Percentiles rank a stretch among this genome's conserved stretches.
Conservation (phyloP, 1,140 invertebrate genomes). For the Hydropsyche tenuis region DNA sequence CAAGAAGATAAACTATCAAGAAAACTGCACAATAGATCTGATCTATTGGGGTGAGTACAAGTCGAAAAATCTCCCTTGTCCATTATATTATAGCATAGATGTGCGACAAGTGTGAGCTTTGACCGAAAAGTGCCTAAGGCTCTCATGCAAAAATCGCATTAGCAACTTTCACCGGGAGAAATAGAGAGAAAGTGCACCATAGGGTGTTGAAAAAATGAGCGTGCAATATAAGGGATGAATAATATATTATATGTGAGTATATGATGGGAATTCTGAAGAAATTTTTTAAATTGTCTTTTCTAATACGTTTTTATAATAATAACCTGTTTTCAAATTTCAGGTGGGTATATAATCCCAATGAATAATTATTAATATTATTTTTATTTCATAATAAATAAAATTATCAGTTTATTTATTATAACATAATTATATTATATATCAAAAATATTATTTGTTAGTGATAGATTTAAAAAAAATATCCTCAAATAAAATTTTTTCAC, state of each 20-base stretch:
- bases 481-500: neutral
- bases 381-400: too few relatives aligned
- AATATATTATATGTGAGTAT: neutral
- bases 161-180: slow-evolving; percentile 12
- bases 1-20: too few relatives aligned
- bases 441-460: neutral
- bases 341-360: too few relatives aligned
- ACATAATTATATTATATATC: too few relatives aligned
- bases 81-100: too few relatives aligned
- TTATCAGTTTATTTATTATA: too few relatives aligned
- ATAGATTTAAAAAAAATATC: neutral
- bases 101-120: neutral
- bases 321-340: too few relatives aligned
- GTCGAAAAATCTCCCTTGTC: slow-evolving; percentile 1
- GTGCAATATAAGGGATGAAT: neutral
- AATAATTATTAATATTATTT: too few relatives aligned
- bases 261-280: too few relatives aligned
- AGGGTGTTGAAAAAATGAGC: neutral
- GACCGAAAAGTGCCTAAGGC: slow-evolving; percentile 16
- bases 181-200: neutral
- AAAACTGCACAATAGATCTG: too few relatives aligned
- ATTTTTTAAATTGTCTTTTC: too few relatives aligned
- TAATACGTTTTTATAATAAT: neutral
- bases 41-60: neutral
- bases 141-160: slow-evolving; percentile 49